Evolutionary conservation across 2,113 vertebrate species (phyloP), one percentile per base, ranked within the genome.

Genomic region (Pygoscelis antarcticus): DNA sequence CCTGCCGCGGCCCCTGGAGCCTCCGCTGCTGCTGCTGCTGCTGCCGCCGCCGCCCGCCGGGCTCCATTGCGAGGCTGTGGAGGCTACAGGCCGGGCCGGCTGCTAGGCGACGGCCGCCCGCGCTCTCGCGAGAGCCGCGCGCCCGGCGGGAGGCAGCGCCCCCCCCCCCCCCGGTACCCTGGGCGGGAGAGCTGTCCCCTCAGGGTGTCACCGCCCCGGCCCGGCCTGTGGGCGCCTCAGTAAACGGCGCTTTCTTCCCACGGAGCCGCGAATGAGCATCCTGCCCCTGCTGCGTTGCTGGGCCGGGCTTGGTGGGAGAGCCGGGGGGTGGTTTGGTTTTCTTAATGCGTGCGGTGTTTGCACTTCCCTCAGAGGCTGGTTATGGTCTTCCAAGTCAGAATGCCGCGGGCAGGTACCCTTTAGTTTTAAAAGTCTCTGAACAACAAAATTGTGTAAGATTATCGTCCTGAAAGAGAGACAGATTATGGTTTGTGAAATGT

Each of bases 401-500:
- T 23, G 23, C 55, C 76, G 30, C 32, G 11, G 42, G 57, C 74
- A 9, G 80, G 36, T 26, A 7, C 47, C 66, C 54, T 42, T 79
- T 14, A 19, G n/a, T 72, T 88, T 80, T 36, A 65, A 74, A 82
- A 90, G 36, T 82, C 75, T 54, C 65, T 29, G 68, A 70, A 49
- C 72, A 30, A 52, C 81, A 55, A 68, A 88, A 79, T 34, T 66
- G 72, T 47, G 51, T 66, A 11, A 95, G 88, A 79, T 97, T 75
- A 64, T 54, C 55, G 44, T 74, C 40, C 90, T 93, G 93, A 87
- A 87, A 93, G 58, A 79, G 83, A 90, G 74, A 64, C 34, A 81
- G 91, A 93, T 90, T 83, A 86, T 25, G 95, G 75, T 87, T 86
- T 94, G 65, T 64, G 87, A 94, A 95, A 79, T 30, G 58, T 68